Percentiles rank a stretch among this genome's conserved stretches.
Conservation (phyloP, 2,888 invertebrate genomes). For the Girardia tigrina region DNA sequence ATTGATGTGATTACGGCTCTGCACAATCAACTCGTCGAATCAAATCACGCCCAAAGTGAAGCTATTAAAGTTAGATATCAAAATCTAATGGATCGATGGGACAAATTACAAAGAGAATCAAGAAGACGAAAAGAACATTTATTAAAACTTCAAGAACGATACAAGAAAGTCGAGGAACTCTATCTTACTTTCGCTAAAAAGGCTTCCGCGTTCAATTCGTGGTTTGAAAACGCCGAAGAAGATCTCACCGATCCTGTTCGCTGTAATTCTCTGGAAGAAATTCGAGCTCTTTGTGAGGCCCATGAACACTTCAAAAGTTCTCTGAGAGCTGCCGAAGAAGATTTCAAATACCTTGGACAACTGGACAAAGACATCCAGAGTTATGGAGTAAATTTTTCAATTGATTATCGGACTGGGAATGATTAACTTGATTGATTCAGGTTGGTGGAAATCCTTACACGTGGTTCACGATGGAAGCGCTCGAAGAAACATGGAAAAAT, state of each 20-base stretch:
- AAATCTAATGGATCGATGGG: conserved; percentile 59
- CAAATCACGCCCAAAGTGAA: conserved; percentile 62
- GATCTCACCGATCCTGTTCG: conserved; percentile 97
- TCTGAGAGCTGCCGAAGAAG: conserved; percentile 83
- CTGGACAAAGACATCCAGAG: conserved; percentile 93
- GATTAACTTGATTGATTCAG: neutral
- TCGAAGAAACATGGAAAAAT: conserved; percentile 97
- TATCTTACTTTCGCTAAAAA: conserved; percentile 98
- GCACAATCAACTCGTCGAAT: conserved; percentile 78
- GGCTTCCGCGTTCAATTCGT: conserved; percentile 97
- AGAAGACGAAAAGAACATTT: conserved; percentile 80
- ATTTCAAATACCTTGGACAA: conserved; percentile 87
- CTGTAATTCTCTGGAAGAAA: conserved; percentile 98
- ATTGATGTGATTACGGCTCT: conserved; percentile 85
- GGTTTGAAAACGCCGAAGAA: conserved; percentile 99
- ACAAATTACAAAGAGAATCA: conserved; percentile 76
- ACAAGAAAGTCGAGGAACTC: conserved; percentile 80
- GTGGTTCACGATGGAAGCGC: conserved; percentile 98
- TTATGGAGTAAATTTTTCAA: conserved; percentile 64
- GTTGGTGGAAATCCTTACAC: conserved; percentile 86
- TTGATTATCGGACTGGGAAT: neutral
- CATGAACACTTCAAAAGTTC: conserved; percentile 92
- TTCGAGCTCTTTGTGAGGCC: conserved; percentile 74
- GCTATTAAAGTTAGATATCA: conserved; percentile 35
- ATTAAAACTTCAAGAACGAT: conserved; percentile 89